phyloP scores from a whole-genome alignment of 2,888 invertebrate genomes.

The Netelia virgata region DNA sequence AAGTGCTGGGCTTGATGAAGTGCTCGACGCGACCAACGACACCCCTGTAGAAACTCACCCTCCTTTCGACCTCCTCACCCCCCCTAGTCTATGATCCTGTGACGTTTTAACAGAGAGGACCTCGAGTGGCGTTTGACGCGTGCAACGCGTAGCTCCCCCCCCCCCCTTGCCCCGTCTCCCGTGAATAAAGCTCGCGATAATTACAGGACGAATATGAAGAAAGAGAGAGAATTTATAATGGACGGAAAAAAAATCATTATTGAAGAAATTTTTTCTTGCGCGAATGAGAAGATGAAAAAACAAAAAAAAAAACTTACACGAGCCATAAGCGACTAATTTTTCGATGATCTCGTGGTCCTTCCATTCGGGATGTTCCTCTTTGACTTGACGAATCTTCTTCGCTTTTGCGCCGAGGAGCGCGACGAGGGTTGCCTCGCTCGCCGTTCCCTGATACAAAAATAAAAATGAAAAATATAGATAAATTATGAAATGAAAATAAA shows the following conservation, averaged over 20 bases:
- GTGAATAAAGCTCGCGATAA: background rate
- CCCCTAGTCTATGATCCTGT: slow-evolving; percentile 28
- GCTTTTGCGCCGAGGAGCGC: slow-evolving; percentile 96
- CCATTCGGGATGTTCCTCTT: slow-evolving; percentile 91
- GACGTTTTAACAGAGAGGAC: slow-evolving; percentile 15
- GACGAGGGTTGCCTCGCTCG: slow-evolving; percentile 97
- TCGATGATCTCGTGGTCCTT: slow-evolving; percentile 90
- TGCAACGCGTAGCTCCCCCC: slow-evolving; percentile 52
- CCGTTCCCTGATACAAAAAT: slow-evolving; percentile 90
- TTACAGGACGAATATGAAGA: slow-evolving; percentile 13
- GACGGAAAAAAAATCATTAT: background rate
- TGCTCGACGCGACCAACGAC: slow-evolving; percentile 73
- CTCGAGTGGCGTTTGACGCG: slow-evolving; percentile 28
- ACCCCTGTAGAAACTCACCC: slow-evolving; percentile 69
- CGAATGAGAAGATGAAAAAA: background rate
- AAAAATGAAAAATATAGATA: background rate
- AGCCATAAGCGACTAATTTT: slow-evolving; percentile 94
- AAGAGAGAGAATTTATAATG: slow-evolving; percentile 5
- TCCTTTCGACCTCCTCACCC: slow-evolving; percentile 45
- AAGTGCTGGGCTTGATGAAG: slow-evolving; percentile 84
- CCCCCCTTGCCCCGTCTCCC: slow-evolving; percentile 20
- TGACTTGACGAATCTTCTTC: slow-evolving; percentile 89
- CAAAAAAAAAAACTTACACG: slow-evolving; percentile 88
- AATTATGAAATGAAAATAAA: background rate
- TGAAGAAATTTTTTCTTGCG: too few relatives aligned